Conservation (phyloP, 2,888 invertebrate species). For the Oscheius sp. region DNA sequence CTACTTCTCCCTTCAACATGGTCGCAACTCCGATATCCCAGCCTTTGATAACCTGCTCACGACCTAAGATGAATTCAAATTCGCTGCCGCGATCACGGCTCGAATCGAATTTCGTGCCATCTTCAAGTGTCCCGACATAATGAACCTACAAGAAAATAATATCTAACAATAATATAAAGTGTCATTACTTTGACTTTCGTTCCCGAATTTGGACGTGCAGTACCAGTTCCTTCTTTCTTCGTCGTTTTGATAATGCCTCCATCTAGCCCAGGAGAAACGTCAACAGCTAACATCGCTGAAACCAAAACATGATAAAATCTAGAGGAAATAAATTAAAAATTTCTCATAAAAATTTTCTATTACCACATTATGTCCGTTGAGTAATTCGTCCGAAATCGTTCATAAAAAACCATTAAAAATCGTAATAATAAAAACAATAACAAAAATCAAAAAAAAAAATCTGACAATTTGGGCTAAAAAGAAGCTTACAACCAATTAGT, state of each 20-base stretch:
- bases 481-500: too few species aligned
- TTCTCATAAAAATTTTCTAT: too few species aligned
- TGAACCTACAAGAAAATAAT: slow-evolving; percentile 76
- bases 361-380: too few species aligned
- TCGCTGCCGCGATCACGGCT: slow-evolving; percentile 84
- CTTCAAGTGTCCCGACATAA: slow-evolving; percentile 85
- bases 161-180: not conserved
- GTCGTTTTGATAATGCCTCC: slow-evolving; percentile 84
- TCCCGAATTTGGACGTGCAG: slow-evolving; percentile 54
- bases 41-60: slow-evolving; percentile 76
- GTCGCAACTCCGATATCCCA: slow-evolving; percentile 95
- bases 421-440: too few species aligned
- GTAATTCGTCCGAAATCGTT: too few species aligned
- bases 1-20: slow-evolving; percentile 83
- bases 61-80: slow-evolving; percentile 87
- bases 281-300: slow-evolving; percentile 11
- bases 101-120: slow-evolving; percentile 91
- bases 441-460: too few species aligned
- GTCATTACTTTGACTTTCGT: slow-evolving; percentile 52
- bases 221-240: slow-evolving; percentile 78
- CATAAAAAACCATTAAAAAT: too few species aligned
- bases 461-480: too few species aligned
- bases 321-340: too few species aligned
- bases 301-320: too few species aligned
- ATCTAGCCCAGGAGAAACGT: slow-evolving; percentile 70